Conservation (phyloP, 2,797 vertebrate species). For the Pteronotus mesoamericanus region DNA sequence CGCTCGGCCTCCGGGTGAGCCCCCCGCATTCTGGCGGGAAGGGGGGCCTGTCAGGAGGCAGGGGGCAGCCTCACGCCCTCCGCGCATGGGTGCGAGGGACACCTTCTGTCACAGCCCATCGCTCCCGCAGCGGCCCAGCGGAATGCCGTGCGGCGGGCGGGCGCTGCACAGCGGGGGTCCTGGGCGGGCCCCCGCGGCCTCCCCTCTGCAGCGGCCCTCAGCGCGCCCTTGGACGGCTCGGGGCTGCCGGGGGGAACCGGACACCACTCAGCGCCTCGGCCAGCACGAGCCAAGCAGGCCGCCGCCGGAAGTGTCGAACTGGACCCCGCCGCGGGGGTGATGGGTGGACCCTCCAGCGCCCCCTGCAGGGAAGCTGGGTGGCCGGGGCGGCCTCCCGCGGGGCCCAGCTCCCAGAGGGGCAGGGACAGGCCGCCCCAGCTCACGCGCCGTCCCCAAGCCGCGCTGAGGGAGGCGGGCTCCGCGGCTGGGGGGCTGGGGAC, state of each 20-base stretch:
- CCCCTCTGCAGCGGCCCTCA: neutral
- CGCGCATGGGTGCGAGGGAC: rapidly evolving
- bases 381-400: neutral
- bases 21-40: conserved; percentile 56
- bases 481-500: neutral
- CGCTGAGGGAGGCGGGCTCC: rapidly evolving
- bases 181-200: rapidly evolving
- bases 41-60: neutral
- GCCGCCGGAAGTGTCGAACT: rapidly evolving
- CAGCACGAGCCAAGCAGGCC: rapidly evolving
- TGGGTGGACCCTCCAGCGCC: rapidly evolving
- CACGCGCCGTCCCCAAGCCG: neutral
- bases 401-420: neutral
- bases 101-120: rapidly evolving
- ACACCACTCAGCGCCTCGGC: neutral
- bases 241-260: rapidly evolving
- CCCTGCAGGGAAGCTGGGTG: rapidly evolving
- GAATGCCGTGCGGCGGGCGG: neutral
- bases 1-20: neutral
- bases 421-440: neutral
- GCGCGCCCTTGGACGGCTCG: rapidly evolving
- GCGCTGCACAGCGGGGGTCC: neutral
- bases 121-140: neutral
- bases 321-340: rapidly evolving
- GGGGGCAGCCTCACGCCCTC: rapidly evolving